Conservation (phyloP, 1,140 invertebrate genomes). For the Drosophila prosaltans region DNA sequence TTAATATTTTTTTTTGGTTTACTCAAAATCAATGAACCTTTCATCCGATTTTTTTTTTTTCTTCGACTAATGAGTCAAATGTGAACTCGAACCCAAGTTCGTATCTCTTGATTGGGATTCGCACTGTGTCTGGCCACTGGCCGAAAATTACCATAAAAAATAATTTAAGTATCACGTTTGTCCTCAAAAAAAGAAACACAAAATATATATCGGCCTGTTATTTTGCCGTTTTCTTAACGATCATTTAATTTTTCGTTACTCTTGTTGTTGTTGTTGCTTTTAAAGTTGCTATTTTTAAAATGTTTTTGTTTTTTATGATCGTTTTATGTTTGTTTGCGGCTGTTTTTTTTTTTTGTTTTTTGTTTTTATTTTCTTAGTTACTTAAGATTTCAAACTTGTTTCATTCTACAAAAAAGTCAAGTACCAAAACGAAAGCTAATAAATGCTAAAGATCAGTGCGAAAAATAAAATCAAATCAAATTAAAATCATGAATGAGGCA, state of each 20-base stretch:
- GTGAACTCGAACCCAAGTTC: constrained; percentile 18
- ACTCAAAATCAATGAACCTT: constrained; percentile 54
- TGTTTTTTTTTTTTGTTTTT: constrained; percentile 53
- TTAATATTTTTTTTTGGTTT: constrained; percentile 3
- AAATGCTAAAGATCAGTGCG: constrained; percentile 59
- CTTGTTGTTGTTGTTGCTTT: constrained; percentile 21
- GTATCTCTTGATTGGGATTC: constrained; percentile 33
- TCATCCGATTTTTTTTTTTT: neutral
- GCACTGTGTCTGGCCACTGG: constrained; percentile 36
- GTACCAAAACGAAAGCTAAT: constrained; percentile 52
- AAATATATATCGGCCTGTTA: constrained; percentile 22
- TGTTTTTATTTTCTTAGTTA: constrained; percentile 43
- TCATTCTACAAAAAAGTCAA: constrained; percentile 36
- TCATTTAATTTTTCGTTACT: constrained; percentile 13
- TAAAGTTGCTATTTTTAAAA: constrained; percentile 45
- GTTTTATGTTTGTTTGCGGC: constrained; percentile 51
- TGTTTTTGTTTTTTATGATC: constrained; percentile 31
- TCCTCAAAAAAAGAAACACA: constrained; percentile 38
- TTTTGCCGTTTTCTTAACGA: constrained; percentile 5
- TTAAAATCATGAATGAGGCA: constrained; percentile 21
- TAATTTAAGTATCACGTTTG: constrained; percentile 74
- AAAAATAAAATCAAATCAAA: constrained; percentile 19
- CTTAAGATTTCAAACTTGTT: constrained; percentile 53
- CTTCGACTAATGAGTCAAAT: constrained; percentile 14
- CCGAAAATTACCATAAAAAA: constrained; percentile 53